These are phyloP conservation scores for Muntiacus muntjak DNA, from an alignment of 2,113 vertebrate species.

Conservation along the genomic window DNA sequence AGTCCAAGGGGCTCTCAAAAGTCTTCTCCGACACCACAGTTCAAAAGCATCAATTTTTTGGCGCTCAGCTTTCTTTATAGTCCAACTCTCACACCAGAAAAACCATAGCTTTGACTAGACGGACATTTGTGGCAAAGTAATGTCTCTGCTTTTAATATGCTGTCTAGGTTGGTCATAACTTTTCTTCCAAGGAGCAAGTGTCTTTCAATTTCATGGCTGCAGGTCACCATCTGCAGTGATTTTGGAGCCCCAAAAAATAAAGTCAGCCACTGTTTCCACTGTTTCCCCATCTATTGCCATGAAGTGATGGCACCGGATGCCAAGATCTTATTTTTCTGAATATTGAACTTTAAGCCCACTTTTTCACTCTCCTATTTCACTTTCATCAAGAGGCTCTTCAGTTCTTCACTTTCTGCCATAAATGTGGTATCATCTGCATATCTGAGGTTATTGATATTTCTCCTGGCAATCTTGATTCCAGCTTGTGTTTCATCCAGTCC, in stretches of 20 bases:
- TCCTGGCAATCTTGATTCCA: neutral
- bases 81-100: neutral
- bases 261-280: neutral
- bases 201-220: neutral
- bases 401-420: neutral
- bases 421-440: neutral
- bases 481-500: neutral
- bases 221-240: neutral
- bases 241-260: neutral
- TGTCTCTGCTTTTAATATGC: neutral
- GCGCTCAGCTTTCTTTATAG: neutral
- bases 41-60: neutral
- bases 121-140: neutral
- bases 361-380: neutral
- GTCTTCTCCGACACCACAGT: neutral
- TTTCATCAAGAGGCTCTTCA: neutral
- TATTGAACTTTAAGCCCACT: neutral
- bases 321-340: neutral
- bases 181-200: neutral
- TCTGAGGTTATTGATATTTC: neutral
- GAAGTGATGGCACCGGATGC: neutral
- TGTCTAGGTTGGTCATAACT: neutral
- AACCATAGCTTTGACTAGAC: neutral
- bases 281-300: neutral
- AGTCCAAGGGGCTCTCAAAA: neutral